A percentile compares a stretch with the other conserved stretches of the same genome.
Conservation (phyloP, 2,888 invertebrate species). For the Mellilla xanthometata region DNA sequence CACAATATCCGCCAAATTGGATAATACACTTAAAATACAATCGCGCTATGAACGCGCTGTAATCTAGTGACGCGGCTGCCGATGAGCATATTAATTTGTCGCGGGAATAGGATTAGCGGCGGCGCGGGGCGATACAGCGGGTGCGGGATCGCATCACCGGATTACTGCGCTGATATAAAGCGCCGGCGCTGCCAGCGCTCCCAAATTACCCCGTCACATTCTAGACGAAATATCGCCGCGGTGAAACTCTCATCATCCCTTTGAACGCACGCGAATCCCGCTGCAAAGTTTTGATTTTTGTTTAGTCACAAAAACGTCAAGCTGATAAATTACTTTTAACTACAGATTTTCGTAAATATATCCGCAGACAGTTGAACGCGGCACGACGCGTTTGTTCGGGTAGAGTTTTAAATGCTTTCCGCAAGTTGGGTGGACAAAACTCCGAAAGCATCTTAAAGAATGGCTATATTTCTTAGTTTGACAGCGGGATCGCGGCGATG, state of each 20-base stretch:
- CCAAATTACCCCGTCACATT: conserved; percentile 48
- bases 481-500: conserved; percentile 58
- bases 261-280: conserved; percentile 7
- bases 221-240: conserved; percentile 15
- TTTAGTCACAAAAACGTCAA: conserved; percentile 5
- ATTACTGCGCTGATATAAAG: conserved; percentile 47
- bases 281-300: conserved; percentile 8
- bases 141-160: conserved; percentile 55
- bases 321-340: conserved; percentile 12
- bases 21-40: conserved; percentile 86
- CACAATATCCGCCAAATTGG: conserved; percentile 84
- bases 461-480: conserved; percentile 75
- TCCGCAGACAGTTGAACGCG: conserved; percentile 21
- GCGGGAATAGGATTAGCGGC: conserved; percentile 74
- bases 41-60: conserved; percentile 61
- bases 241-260: conserved; percentile 13
- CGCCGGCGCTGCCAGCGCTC: conserved; percentile 38
- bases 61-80: conserved; percentile 79
- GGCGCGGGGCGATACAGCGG: conserved; percentile 34
- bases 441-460: conserved; percentile 42
- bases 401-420: conserved; percentile 47
- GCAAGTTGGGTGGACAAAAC: conserved; percentile 44
- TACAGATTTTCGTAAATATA: conserved; percentile 21
- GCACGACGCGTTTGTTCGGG: conserved; percentile 25
- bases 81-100: conserved; percentile 82